Evolutionary conservation across 92 coral and sea anemone species (phyloP).

Genomic region (Siderastrea radians): DNA sequence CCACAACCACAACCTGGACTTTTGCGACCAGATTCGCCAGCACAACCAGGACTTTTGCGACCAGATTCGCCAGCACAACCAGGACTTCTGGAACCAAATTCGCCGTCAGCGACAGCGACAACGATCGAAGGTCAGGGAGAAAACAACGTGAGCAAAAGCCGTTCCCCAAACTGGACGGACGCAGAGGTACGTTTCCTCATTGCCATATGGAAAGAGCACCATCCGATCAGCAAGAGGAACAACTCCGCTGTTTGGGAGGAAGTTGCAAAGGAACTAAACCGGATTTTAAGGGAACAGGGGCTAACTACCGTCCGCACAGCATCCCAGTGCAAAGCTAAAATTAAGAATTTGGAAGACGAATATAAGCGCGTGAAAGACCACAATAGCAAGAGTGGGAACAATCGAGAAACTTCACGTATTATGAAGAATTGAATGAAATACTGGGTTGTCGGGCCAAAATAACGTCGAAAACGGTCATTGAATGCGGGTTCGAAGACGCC

Average conservation of each 20-base stretch:
- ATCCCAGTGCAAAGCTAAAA: slow-evolving; percentile 60
- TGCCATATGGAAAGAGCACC: slow-evolving; percentile 39
- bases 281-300: slow-evolving; percentile 20
- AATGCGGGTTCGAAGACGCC: slow-evolving; percentile 16
- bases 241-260: slow-evolving; percentile 53
- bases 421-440: slow-evolving; percentile 26
- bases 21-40: no score
- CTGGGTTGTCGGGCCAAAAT: slow-evolving; percentile 42
- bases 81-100: no score
- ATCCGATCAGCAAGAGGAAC: slow-evolving; percentile 34
- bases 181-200: slow-evolving; percentile 44
- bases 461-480: slow-evolving; percentile 11
- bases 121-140: no score
- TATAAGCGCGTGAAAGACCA: slow-evolving; percentile 60
- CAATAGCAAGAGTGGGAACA: slow-evolving; percentile 48
- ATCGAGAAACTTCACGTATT: slow-evolving; percentile 30
- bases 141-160: no score
- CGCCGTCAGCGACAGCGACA: no score
- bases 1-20: no score
- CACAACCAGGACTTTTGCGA: no score
- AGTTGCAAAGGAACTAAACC: slow-evolving; percentile 39
- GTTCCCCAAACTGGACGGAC: slow-evolving; percentile 57
- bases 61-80: no score
- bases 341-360: slow-evolving; percentile 63
- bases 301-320: slow-evolving; percentile 43